phyloP scores from a whole-genome alignment of 2,888 invertebrate genomes.

The Priocnemis perturbator region DNA sequence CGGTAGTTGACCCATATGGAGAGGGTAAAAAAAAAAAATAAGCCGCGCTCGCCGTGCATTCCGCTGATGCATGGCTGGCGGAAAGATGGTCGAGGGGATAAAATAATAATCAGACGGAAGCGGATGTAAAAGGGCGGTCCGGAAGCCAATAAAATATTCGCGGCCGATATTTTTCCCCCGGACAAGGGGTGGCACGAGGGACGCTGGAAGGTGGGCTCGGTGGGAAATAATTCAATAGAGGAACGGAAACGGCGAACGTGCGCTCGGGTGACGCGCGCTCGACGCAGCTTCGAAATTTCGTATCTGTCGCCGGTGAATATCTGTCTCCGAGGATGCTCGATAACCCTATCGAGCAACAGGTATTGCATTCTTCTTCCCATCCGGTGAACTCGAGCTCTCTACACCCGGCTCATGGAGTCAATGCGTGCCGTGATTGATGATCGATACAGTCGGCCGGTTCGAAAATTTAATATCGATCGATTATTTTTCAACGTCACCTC shows the following conservation, averaged over 20 bases:
- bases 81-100: no score
- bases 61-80: no score
- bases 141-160: no score
- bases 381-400: constrained; percentile 29
- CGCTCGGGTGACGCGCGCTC: not conserved
- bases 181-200: no score
- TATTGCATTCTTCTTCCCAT: constrained; percentile 38
- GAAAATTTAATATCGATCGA: not conserved
- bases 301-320: constrained; percentile 12
- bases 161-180: no score
- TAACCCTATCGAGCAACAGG: constrained; percentile 52
- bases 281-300: not conserved
- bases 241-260: not conserved
- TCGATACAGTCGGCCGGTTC: constrained; percentile 28
- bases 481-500: not conserved
- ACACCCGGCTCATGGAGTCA: constrained; percentile 5
- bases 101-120: no score
- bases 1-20: no score
- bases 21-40: no score
- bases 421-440: constrained; percentile 39
- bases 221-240: not conserved
- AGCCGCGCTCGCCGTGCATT: no score
- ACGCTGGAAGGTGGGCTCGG: no score
- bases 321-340: constrained; percentile 22
- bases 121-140: no score